Base-by-base conservation (phyloP, 2,888 invertebrate species). In the Uropetala carovei region DNA sequence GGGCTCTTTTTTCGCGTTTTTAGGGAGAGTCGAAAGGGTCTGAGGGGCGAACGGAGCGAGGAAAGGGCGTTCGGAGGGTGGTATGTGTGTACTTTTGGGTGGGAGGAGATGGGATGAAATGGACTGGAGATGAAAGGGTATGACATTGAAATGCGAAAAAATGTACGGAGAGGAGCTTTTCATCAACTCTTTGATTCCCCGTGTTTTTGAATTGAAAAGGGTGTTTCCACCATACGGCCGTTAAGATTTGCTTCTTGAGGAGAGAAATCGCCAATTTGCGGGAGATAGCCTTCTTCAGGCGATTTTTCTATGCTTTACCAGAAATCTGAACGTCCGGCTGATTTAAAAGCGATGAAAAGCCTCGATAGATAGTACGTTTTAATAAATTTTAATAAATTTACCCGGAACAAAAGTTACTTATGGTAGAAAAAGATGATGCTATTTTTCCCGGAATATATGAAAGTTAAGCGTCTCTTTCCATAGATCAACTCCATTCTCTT, bases 151-250 rank as follows among this genome's bases (percentile, higher is more conserved):
- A 89, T 43, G 68, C 64, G 30, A 89, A 89, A 89, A 85, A 27
- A 30, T 18, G 59, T 60, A 30, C 30, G 86, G 86, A 43, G 89
- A 30, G 43, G 64, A 43, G 64, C 64, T 64, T 89, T 64, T 64
- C 68, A 89, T 89, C 89, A 89, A n/a, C 89, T 64, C 89, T 89
- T 89, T 89, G 89, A 89, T 89, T 89, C 64, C 43, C 43, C 89
- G 64, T 64, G 64, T 64, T 64, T 89, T 89, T 43, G 56, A 43
- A 89, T 89, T 89, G 64, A 64, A 64, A 43, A 30, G 89, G 58
- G 58, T 58, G 22, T 59, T 16, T 86, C 57, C 30, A 18, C 18
- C 18, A n/a, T n/a, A n/a, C 64, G 43, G 43, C 43, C n/a, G 64
- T 64, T n/a, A 83, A 83, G 83, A 83, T 83, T 43, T 83, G 43